Conservation (phyloP, 2,888 invertebrate genomes). For the Epinotia brunnichana region DNA sequence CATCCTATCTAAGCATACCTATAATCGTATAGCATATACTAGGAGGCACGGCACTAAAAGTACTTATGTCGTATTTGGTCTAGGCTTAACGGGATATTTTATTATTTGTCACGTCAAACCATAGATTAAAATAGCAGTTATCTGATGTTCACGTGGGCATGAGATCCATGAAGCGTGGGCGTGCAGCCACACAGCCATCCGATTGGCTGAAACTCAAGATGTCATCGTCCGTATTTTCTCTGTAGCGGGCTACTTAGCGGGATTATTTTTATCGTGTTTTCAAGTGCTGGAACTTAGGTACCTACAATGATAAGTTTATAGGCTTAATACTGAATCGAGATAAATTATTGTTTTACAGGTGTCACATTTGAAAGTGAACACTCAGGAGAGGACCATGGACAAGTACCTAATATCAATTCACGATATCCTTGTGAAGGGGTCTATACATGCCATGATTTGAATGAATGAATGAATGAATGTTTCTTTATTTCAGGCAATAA, state of each 20-base stretch:
- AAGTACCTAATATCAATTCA: too few species aligned
- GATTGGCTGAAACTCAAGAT: constrained; percentile 58
- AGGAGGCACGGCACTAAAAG: constrained; percentile 64
- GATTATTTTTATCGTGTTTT: constrained; percentile 57
- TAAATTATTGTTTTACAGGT: too few species aligned
- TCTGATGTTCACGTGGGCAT: constrained; percentile 54
- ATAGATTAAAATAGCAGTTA: constrained; percentile 14
- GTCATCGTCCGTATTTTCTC: constrained; percentile 46
- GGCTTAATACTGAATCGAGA: neutral
- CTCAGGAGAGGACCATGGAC: too few species aligned
- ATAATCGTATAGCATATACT: constrained; percentile 14
- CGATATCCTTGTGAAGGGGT: too few species aligned
- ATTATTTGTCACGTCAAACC: constrained; percentile 27
- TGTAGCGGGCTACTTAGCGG: too few species aligned
- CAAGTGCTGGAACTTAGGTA: constrained; percentile 31
- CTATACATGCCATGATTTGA: too few species aligned
- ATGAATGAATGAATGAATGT: too few species aligned
- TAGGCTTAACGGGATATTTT: constrained; percentile 58
- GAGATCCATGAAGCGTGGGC: constrained; percentile 74
- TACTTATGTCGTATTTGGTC: constrained; percentile 60
- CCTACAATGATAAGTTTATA: too few species aligned
- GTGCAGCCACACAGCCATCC: constrained; percentile 56
- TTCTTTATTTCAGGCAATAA: too few species aligned
- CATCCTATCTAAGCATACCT: neutral
- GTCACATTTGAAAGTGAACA: too few species aligned